Conservation (phyloP, 2,797 vertebrate genomes). For the Hybognathus amarus region DNA sequence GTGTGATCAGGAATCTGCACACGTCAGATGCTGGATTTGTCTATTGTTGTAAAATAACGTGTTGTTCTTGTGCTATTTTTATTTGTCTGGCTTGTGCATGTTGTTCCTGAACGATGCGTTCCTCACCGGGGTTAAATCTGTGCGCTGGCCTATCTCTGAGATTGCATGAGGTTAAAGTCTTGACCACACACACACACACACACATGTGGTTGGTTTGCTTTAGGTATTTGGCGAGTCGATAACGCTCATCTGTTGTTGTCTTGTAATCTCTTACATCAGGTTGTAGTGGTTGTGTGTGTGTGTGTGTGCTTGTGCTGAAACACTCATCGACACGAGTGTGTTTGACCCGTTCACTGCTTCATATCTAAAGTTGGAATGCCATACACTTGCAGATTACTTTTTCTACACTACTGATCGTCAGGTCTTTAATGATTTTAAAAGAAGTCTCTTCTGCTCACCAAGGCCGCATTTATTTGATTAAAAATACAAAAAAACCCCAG, state of each 20-base stretch:
- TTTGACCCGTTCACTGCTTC: background rate
- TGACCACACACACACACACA: background rate
- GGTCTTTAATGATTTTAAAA: no score
- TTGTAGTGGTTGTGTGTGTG: background rate
- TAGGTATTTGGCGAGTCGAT: background rate
- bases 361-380: background rate
- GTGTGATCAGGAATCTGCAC: background rate
- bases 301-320: background rate
- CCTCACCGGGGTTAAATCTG: background rate
- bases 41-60: background rate
- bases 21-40: background rate
- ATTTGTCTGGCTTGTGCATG: background rate
- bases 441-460: no score
- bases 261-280: background rate
- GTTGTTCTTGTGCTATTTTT: background rate
- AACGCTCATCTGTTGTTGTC: background rate
- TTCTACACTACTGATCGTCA: no score
- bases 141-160: background rate
- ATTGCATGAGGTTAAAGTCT: background rate
- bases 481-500: no score
- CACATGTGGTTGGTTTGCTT: background rate
- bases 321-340: background rate
- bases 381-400: background rate
- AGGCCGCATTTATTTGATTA: no score
- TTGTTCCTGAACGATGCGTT: conserved; percentile 1